Base-by-base conservation (phyloP, 2,113 vertebrate genomes). In the Tringa solitaria region DNA sequence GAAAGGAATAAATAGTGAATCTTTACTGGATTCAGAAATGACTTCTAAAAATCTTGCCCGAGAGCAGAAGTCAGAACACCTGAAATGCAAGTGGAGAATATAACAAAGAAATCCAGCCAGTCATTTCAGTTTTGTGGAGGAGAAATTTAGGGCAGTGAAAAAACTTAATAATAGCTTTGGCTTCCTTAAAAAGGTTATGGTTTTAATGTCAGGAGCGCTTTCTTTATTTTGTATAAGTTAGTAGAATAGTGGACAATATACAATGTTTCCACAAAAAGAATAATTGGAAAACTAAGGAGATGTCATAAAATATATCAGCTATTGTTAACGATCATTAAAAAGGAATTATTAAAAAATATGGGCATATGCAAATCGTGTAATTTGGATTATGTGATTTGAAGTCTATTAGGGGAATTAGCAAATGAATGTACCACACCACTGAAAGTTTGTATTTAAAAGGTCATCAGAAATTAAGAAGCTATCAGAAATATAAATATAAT, bases 351-450 rank as follows among this genome's bases (percentile, higher is more conserved):
- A 37, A 20, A 90, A 85, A 88, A 27, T 9, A 80, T 30, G 23
- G 61, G 37, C 32, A 57, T 48, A 88, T 27, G 28, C 27, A 92
- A 92, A 92, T 74, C 41, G 35, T 37, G 37, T 59, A 59, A 80
- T 95, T 88, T 88, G 63, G 46, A 69, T 95, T 92, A 84, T 75
- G 46, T 30, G 46, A 56, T 86, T 92, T 89, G 30, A 80, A 80
- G 15, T 33, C 12, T 26, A 30, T 90, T 69, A 83, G 16, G 41
- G 26, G 39, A 96, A 91, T 83, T 84, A 91, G 9, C 32, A 74
- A 53, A 64, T n/a, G 13, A 79, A 77, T 45, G 26, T 63, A 41
- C 17, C 45, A 39, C 8, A 50, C 3, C 14, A 46, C 0, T 45
- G 22, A 69, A 79, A 8, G 1, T 35, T 85, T 77, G 16, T 24